phyloP scores from a whole-genome alignment of 1,140 invertebrate genomes.

The Trissolcus basalis region DNA sequence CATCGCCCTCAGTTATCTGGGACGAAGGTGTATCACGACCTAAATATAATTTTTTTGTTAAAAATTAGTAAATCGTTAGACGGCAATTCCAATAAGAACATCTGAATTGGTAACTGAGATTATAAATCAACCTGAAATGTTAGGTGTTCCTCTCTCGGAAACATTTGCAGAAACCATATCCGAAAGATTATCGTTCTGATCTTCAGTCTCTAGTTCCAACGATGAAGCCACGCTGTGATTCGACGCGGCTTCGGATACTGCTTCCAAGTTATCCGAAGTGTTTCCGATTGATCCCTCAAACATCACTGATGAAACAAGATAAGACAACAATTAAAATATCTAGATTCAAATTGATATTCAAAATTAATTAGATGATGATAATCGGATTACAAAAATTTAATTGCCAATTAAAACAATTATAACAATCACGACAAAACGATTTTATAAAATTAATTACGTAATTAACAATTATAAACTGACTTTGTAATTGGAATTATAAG shows the following conservation, averaged over 20 bases:
- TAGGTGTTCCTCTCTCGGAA: constrained; percentile 90
- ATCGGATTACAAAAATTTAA: too few species aligned
- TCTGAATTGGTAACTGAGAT: too few species aligned
- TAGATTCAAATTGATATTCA: not conserved
- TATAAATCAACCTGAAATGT: constrained; percentile 93
- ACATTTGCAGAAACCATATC: constrained; percentile 96
- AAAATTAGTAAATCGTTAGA: too few species aligned
- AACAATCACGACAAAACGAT: too few species aligned
- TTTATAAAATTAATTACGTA: too few species aligned
- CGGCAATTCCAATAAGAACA: too few species aligned
- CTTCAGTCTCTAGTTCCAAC: constrained; percentile 88
- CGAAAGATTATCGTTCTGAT: constrained; percentile 94
- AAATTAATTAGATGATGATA: too few species aligned
- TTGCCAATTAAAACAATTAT: too few species aligned
- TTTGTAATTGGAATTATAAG: too few species aligned
- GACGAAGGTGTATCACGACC: constrained; percentile 96
- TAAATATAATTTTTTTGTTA: too few species aligned
- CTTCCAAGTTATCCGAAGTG: constrained; percentile 95
- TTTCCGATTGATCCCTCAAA: constrained; percentile 85
- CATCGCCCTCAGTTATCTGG: constrained; percentile 89
- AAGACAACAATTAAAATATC: not conserved
- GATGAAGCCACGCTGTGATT: constrained; percentile 97
- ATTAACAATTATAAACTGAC: too few species aligned
- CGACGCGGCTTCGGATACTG: constrained; percentile 94
- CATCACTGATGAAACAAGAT: constrained; percentile 61